Base-by-base conservation (phyloP, 2,888 invertebrate genomes). In the Synergus umbraculus region DNA sequence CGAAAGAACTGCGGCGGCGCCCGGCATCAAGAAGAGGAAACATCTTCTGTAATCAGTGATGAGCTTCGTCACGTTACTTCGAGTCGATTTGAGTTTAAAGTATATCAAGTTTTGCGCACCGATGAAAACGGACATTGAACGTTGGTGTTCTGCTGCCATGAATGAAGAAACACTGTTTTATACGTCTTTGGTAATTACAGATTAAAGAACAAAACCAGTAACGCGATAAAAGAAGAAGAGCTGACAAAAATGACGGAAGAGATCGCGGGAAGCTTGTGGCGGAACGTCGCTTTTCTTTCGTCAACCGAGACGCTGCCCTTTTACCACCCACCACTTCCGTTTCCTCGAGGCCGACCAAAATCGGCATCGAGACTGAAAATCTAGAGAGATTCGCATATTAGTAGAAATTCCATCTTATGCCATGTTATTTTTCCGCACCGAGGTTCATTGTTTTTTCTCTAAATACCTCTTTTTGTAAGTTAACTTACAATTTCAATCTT, bases 1-100 rank as follows among this genome's bases (percentile, higher is more conserved):
- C 92, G 92, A 92, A 92, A 92, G 92, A 92, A 91, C 89, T 90
- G 92, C 90, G 92, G 90, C 91, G 88, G 88, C 88, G 91, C 89
- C 89, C 89, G 89, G 90, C 89, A 88, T 90, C 89, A 84, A 84
- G 84, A 87, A 85, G 85, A 87, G 78, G 81, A 82, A 54, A 54
- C 37, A 66, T 66, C 66, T 66, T 66, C 66, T 66, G 44, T 44
- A 43, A 66, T 66, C 66, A 66, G n/a, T 66, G 41, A 18, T 66
- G 41, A 18, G 10, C 43, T 43, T 66, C 66, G 18, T 41, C 43
- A 18, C 9, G 18, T 54, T 46, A 67, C 44, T 29, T 67, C 67
- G 46, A 67, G 46, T 73, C 49, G 37, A 41, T 73, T 73, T 58
- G 43, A 66, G 3, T 73, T 73, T 58, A 3, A n/a, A 73, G n/a